These are phyloP conservation scores for Notodonta dromedarius DNA, from an alignment of 2,888 invertebrate genomes.

Conservation along the genomic window DNA sequence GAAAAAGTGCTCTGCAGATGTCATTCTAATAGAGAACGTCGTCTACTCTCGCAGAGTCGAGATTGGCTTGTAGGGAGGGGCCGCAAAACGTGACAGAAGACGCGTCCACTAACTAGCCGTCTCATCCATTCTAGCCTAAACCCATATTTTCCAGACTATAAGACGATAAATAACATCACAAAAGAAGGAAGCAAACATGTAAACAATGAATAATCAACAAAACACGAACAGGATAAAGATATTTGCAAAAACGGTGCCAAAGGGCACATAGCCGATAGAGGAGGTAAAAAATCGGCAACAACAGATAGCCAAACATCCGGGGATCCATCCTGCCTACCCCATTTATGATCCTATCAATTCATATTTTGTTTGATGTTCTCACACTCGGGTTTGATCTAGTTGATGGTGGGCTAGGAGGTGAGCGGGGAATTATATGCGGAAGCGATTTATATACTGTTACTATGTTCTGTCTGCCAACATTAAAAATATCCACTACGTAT, in stretches of 20 bases:
- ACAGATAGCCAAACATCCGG: constrained; percentile 62
- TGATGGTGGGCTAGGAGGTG: constrained; percentile 29
- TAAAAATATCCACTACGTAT: too few relatives aligned
- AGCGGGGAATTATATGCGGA: constrained; percentile 34
- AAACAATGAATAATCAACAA: constrained; percentile 2
- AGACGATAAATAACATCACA: neutral
- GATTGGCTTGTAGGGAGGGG: too few relatives aligned
- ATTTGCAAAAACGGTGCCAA: constrained; percentile 50
- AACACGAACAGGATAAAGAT: neutral
- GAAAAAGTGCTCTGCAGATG: too few relatives aligned
- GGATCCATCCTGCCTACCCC: constrained; percentile 34
- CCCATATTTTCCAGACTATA: neutral
- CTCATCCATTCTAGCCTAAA: neutral
- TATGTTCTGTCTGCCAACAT: too few relatives aligned
- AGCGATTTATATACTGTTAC: neutral
- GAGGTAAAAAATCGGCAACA: constrained; percentile 44
- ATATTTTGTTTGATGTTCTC: constrained; percentile 79
- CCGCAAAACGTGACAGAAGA: too few relatives aligned
- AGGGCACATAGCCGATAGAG: constrained; percentile 42
- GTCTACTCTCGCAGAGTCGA: too few relatives aligned
- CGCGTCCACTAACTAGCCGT: too few relatives aligned
- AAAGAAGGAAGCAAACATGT: neutral
- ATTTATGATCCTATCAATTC: constrained; percentile 66
- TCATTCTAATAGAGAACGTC: too few relatives aligned
- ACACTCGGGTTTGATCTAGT: constrained; percentile 52